Base-by-base conservation (phyloP, 1,140 invertebrate species). In the Sitobion miscanthi region DNA sequence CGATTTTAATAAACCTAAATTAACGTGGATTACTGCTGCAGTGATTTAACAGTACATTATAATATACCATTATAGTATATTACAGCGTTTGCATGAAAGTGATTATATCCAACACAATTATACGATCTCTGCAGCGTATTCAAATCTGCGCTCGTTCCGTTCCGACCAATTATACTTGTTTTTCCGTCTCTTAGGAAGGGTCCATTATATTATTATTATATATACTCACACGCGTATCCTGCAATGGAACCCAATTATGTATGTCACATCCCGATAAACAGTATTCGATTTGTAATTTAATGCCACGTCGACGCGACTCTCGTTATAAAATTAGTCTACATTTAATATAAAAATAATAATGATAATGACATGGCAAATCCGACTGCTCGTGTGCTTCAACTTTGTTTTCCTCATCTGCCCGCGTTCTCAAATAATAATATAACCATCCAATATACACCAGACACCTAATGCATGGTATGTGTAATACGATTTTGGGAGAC, bases 71-170 rank as follows among this genome's bases (percentile, higher is more conserved):
- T 42, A 42, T n/a, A 77, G 62, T 77, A 30, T 77, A 25, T 14
- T 14, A 49, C 1, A 54, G 62, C 30, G 62, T n/a, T 77, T 77
- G 30, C 30, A 17, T n/a, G 30, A 77, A 77, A 77, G n/a, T 77
- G 62, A 77, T 77, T 77, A 77, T 77, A 77, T n/a, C n/a, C n/a
- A 77, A 77, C 62, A 77, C 62, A 77, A 77, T 77, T 77, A 38
- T 38, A 77, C 62, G 30, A 77, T 77, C 30, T 77, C 62, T n/a
- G 62, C 14, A n/a, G 62, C 17, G 14, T 77, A n/a, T 77, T 35
- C n/a, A 35, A n/a, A 77, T 69, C 4, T 5, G 62, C 0, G 30
- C 14, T 77, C n/a, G 30, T 77, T 20, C 62, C 62, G 62, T n/a
- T n/a, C 30, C 14, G 8, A n/a, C 62, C 30, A 77, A 77, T 77